Evolutionary conservation across 1,140 invertebrate genomes (phyloP).

Genomic region (Aculops lycopersici): DNA sequence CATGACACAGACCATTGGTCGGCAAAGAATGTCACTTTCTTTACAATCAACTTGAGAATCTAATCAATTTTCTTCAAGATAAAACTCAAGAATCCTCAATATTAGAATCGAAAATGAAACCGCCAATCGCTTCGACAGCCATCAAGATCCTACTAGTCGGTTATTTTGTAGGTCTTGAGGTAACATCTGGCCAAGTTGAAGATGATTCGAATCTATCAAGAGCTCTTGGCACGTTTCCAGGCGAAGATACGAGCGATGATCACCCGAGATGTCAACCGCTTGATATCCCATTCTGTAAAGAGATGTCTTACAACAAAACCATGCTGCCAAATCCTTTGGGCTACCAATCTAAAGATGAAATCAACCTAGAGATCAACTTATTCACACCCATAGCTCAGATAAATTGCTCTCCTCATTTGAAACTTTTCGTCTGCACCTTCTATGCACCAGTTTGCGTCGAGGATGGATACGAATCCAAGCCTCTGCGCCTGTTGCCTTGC

Average conservation of each 20-base stretch:
- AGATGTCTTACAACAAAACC: conserved; percentile 72
- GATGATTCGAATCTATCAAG: background rate
- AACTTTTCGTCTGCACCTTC: conserved; percentile 79
- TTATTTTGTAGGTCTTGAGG: too few relatives aligned
- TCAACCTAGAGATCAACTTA: conserved; percentile 62
- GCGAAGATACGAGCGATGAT: conserved; percentile 11
- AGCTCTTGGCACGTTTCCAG: background rate
- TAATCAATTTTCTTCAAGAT: too few relatives aligned
- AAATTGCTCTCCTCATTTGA: conserved; percentile 64
- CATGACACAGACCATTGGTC: background rate
- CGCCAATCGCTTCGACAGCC: too few relatives aligned
- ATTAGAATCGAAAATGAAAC: too few relatives aligned
- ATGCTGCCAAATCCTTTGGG: conserved; percentile 79
- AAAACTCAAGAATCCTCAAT: too few relatives aligned
- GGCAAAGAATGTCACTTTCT: too few relatives aligned
- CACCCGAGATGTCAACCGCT: conserved; percentile 68
- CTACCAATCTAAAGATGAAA: conserved; percentile 76
- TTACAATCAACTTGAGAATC: background rate
- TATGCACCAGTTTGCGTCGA: conserved; percentile 85
- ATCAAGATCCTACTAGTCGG: too few relatives aligned
- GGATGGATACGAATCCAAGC: background rate
- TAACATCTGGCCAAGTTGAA: too few relatives aligned
- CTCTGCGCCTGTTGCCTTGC: conserved; percentile 28
- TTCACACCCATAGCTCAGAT: conserved; percentile 84
- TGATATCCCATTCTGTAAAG: conserved; percentile 58